Evolutionary conservation across 2,888 invertebrate genomes (phyloP).

Genomic region (Parochlus steinenii): DNA sequence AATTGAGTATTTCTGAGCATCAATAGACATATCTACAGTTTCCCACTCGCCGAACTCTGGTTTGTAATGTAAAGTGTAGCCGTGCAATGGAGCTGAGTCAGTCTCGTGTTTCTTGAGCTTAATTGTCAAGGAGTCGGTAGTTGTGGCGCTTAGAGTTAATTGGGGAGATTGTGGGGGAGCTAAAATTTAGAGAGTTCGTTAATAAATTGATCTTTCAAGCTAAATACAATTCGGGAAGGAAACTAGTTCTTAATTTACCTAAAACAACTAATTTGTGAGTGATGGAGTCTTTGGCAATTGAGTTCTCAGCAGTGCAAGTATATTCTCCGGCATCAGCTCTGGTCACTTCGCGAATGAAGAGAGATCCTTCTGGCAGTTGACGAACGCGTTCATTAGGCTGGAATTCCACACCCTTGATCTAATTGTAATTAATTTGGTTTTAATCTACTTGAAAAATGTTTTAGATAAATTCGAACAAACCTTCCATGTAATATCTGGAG

Average conservation of each 20-base stretch:
- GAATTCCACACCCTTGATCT: constrained; percentile 60
- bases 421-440: constrained; percentile 6
- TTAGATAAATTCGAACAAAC: constrained; percentile 24
- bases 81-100: constrained; percentile 77
- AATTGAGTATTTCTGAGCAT: constrained; percentile 66
- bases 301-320: constrained; percentile 83
- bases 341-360: constrained; percentile 78
- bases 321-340: constrained; percentile 88
- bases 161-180: constrained; percentile 64
- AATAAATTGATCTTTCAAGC: constrained; percentile 8
- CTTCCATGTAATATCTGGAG: constrained; percentile 81
- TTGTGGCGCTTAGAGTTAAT: constrained; percentile 54
- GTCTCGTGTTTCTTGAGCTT: constrained; percentile 55
- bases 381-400: constrained; percentile 68
- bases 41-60: constrained; percentile 93
- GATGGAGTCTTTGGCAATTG: constrained; percentile 82
- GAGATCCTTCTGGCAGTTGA: constrained; percentile 74
- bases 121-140: constrained; percentile 56
- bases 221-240: background rate
- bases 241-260: constrained; percentile 35
- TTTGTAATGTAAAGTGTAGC: constrained; percentile 83
- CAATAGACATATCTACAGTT: constrained; percentile 62
- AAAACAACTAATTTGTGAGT: constrained; percentile 78
- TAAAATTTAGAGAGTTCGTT: constrained; percentile 18
- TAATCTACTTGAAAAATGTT: constrained; percentile 4